Conservation (phyloP, 64 coral and sea anemone genomes). For the Acropora tenuis region DNA sequence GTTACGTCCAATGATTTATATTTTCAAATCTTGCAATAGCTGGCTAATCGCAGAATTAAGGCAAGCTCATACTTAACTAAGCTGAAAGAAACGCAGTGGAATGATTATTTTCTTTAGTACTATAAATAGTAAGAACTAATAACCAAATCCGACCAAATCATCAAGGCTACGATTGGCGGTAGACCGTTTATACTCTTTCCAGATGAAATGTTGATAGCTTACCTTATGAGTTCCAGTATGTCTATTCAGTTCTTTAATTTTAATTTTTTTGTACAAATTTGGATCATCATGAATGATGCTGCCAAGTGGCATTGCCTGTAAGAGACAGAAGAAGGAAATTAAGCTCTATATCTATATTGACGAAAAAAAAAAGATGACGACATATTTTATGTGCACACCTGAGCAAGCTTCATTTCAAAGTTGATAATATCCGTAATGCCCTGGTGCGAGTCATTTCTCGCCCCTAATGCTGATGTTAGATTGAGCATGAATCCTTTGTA, state of each 20-base stretch:
- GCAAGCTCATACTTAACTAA: no score
- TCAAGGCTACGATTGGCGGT: no score
- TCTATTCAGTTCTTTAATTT: constrained; percentile 24
- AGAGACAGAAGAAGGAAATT: not conserved
- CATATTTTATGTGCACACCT: not conserved
- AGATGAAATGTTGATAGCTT: not conserved
- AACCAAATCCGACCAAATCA: no score
- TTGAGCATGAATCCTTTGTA: constrained; percentile 51
- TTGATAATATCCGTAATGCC: constrained; percentile 45
- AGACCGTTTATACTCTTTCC: no score
- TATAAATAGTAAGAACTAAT: no score
- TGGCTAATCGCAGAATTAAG: no score
- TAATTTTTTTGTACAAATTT: constrained; percentile 30
- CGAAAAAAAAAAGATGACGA: not conserved
- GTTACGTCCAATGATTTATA: no score
- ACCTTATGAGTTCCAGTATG: not conserved
- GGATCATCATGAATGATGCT: constrained; percentile 3
- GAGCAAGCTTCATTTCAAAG: constrained; percentile 53
- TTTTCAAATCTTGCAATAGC: no score
- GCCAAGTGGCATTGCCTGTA: constrained; percentile 11
- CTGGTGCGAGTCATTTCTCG: constrained; percentile 23
- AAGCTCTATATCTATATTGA: no score
- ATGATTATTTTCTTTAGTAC: no score
- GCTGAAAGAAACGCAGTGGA: no score
- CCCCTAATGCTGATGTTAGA: constrained; percentile 36